Evolutionary conservation across 2,113 vertebrate species (phyloP), one percentile per base, ranked within the genome.

Genomic region (Atlantisia rogersi): DNA sequence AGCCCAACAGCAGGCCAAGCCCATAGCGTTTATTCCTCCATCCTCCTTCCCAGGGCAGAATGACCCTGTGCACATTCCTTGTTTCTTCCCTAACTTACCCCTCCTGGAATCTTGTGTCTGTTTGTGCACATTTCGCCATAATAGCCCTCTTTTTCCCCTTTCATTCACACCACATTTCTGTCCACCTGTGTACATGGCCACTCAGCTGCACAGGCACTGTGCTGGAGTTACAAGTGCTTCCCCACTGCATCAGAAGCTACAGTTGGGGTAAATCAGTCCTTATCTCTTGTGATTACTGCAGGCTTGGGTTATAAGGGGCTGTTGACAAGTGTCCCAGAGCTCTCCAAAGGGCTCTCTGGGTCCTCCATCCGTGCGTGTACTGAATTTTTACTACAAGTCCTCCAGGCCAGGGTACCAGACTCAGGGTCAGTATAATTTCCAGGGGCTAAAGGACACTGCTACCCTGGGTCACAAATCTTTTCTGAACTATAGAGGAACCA

Each of bases 41-140:
- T 67, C 40, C 35, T 65, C 44, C 48, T 73, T 56, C 60, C 70
- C 25, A 62, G 75, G 50, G 42, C 15, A 80, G 29, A 84, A 59
- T 0, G 2, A 28, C 46, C 11, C 10, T 1, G 0, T 4, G 5
- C 5, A 7, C 28, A n/a, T 63, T 50, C 46, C 59, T 58, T n/a
- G 15, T 46, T 82, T 58, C 16, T 68, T 32, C n/a, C 48, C 15
- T 32, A 29, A 8, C 71, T 86, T 58, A 73, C 52, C 15, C 59
- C 28, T 73, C 46, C 52, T 56, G 58, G 37, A 8, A 37, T 37
- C 39, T 65, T 15, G 14, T 31, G 9, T 65, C 48, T 86, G 12
- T 60, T 31, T 40, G 55, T 15, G 16, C 10, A 15, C 5, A 6
- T 56, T 71, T 60, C 32, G 25, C 14, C 2, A 2, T 22, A 69